Percentiles rank a stretch among this genome's conserved stretches.
Conservation (phyloP, 2,888 invertebrate species). For the Drosophila anomelani region DNA sequence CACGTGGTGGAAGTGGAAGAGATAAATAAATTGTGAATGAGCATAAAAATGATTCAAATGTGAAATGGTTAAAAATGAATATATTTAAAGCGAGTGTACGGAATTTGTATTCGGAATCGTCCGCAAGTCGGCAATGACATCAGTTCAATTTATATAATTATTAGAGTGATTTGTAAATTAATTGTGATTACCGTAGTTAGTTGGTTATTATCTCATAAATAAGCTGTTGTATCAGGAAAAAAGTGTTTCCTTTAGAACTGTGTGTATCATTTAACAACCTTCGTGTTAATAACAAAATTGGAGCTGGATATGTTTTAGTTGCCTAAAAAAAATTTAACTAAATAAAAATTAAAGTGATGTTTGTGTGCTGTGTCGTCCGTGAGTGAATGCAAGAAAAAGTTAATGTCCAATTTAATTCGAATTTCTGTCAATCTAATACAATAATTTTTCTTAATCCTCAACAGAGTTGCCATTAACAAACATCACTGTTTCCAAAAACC, state of each 20-base stretch:
- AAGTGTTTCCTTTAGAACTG: not conserved
- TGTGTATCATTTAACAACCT: not conserved
- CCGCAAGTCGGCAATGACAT: not conserved
- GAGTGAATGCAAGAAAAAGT: not conserved
- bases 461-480: not conserved
- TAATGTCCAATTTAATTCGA: not conserved
- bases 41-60: not conserved
- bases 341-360: not conserved
- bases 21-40: not conserved
- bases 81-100: not conserved
- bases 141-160: not conserved
- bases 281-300: not conserved
- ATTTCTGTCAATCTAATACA: not conserved
- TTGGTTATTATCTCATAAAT: not conserved
- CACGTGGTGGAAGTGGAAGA: not conserved
- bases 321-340: not conserved
- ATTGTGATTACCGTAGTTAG: not conserved
- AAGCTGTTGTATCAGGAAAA: not conserved
- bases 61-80: not conserved
- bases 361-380: not conserved
- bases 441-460: not conserved
- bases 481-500: slow-evolving; percentile 1
- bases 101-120: not conserved
- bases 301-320: not conserved
- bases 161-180: not conserved